Percentiles rank a stretch among this genome's conserved stretches.
phyloP scores from a whole-genome alignment of 2,888 invertebrate species.

The Andrena bucephala region DNA sequence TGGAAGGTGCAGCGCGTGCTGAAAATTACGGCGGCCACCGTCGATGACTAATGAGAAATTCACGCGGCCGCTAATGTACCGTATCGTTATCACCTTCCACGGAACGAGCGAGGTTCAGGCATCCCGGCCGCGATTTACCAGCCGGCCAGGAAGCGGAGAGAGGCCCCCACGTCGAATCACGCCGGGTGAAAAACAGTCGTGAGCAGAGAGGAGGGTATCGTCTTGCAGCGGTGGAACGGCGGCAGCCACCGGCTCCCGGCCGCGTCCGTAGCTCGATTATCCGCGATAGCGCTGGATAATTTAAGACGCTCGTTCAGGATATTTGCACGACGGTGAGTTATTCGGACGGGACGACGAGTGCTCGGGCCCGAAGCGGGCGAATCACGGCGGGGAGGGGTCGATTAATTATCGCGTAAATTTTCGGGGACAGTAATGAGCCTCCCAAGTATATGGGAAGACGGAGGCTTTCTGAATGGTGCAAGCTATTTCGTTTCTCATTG shows the following conservation, averaged over 20 bases:
- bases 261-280: conserved; percentile 46
- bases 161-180: conserved; percentile 52
- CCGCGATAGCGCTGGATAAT: conserved; percentile 55
- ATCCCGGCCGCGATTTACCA: conserved; percentile 67
- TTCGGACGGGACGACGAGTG: conserved; percentile 20
- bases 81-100: conserved; percentile 74
- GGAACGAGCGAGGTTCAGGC: conserved; percentile 48
- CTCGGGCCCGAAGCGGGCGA: neutral
- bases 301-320: conserved; percentile 41
- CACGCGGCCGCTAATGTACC: conserved; percentile 73
- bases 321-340: conserved; percentile 42
- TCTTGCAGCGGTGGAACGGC: conserved; percentile 48
- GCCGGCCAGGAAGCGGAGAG: conserved; percentile 39
- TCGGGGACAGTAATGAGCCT: conserved; percentile 21
- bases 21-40: conserved; percentile 69
- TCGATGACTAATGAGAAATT: conserved; percentile 75
- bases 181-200: conserved; percentile 52
- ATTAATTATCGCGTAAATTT: conserved; percentile 37
- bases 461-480: neutral
- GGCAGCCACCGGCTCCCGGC: conserved; percentile 35
- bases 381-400: conserved; percentile 2
- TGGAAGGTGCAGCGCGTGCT: conserved; percentile 64
- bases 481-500: conserved; percentile 4
- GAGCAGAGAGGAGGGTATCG: conserved; percentile 50
- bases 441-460: neutral